phyloP scores from a whole-genome alignment of 37 sponge, comb jelly and placozoan species.

The Tethya wilhelma region DNA sequence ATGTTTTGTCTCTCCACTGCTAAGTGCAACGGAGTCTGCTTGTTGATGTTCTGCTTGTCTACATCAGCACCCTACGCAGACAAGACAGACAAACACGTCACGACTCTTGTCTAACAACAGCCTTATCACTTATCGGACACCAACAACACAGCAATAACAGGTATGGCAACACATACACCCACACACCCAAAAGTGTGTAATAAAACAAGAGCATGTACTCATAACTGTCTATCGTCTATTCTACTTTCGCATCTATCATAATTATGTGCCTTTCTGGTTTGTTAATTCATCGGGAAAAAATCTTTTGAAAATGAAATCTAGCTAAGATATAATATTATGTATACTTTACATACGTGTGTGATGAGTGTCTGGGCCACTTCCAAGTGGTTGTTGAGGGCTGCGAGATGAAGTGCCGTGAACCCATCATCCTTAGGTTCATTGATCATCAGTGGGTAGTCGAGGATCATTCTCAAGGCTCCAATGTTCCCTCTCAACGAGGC shows the following conservation, averaged over 20 bases:
- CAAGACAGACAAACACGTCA: no score
- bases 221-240: no score
- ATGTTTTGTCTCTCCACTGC: slow-evolving; percentile 85
- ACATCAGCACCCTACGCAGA: slow-evolving; percentile 64
- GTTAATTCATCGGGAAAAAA: no score
- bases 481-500: slow-evolving; percentile 79
- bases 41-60: slow-evolving; percentile 64
- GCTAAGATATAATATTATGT: no score
- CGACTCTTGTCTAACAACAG: no score
- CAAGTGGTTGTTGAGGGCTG: slow-evolving; percentile 92
- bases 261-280: background rate
- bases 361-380: slow-evolving; percentile 87
- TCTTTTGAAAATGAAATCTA: no score
- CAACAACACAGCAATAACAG: no score
- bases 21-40: slow-evolving; percentile 78
- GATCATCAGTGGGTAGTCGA: slow-evolving; percentile 51
- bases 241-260: background rate
- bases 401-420: slow-evolving; percentile 91
- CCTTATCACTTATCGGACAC: no score
- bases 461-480: slow-evolving; percentile 65
- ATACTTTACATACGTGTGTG: slow-evolving; percentile 54
- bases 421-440: slow-evolving; percentile 91
- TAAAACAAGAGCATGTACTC: no score
- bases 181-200: no score
- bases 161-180: no score